Evolutionary conservation across 2,797 vertebrate genomes (phyloP).

Genomic region (Melanotaenia boesemani): DNA sequence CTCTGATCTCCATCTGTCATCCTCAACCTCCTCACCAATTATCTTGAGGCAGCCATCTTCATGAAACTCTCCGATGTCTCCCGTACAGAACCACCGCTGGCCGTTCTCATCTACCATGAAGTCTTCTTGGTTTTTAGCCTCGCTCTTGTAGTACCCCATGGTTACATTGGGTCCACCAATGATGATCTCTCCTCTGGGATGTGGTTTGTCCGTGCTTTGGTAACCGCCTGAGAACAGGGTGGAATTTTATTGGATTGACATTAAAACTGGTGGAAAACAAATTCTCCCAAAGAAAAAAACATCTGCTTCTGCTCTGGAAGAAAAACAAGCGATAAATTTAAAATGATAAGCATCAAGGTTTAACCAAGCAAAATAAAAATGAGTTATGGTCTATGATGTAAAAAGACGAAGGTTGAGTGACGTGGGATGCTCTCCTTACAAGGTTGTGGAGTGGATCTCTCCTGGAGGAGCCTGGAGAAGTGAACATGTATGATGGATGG

Average conservation of each 20-base stretch:
- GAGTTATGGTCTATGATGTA: slow-evolving; percentile 32
- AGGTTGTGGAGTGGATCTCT: slow-evolving; percentile 38
- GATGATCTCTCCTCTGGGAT: slow-evolving; percentile 94
- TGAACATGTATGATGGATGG: slow-evolving; percentile 10
- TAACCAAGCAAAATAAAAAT: slow-evolving; percentile 34
- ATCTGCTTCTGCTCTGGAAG: slow-evolving; percentile 11
- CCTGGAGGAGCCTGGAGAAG: slow-evolving; percentile 11
- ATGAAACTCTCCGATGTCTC: slow-evolving; percentile 95
- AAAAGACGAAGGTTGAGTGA: slow-evolving; percentile 21
- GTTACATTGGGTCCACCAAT: slow-evolving; percentile 93
- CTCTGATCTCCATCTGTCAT: not conserved
- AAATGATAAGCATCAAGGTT: slow-evolving; percentile 43
- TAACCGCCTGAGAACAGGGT: slow-evolving; percentile 86
- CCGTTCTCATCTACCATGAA: slow-evolving; percentile 90
- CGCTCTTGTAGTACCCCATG: slow-evolving; percentile 94
- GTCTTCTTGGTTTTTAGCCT: slow-evolving; percentile 85
- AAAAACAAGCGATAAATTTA: slow-evolving; percentile 26
- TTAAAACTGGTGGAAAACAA: not conserved
- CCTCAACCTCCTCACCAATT: slow-evolving; percentile 87
- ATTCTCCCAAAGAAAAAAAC: not conserved
- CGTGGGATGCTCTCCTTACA: slow-evolving; percentile 61
- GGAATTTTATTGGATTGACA: not conserved
- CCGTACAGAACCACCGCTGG: slow-evolving; percentile 95
- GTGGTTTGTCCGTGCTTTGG: slow-evolving; percentile 89
- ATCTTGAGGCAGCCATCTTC: slow-evolving; percentile 94